Base-by-base conservation (phyloP, 2,888 invertebrate species). In the Strigamia crassipes region DNA sequence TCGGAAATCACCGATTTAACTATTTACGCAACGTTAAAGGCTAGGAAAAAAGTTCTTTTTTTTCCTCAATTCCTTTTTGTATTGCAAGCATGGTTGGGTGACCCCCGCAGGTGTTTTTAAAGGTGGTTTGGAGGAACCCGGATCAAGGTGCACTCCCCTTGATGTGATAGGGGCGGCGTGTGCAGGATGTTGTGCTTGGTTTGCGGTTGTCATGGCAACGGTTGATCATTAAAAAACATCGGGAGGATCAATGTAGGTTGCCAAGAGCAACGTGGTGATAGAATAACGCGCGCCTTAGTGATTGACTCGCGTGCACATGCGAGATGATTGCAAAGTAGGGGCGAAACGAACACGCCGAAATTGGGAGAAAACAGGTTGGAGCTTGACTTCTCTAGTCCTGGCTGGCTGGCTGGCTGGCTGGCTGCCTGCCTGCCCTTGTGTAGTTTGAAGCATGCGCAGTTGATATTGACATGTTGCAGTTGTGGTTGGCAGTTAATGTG, bases 141-240 rank as follows among this genome's bases (percentile, higher is more conserved):
- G 73, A 73, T 73, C 27, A 73, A 73, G 27, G 73, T 73, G 27
- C 73, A 73, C 27, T 73, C 31, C 73, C 31, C 61, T 31, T n/a
- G 73, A 73, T 73, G 73, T 31, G 27, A 73, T 73, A 73, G 73
- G 73, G 73, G 79, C 42, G 79, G 21, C 46, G 66, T 66, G 77
- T 73, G 81, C 81, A 81, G 81, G 81, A 81, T 81, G 81, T 81
- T 81, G 81, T 81, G 81, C 81, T 34, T 78, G 46, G 81, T 41
- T 23, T 51, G 61, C 10, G 61, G 81, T 81, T 81, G 51, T 27
- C 78, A 56, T 81, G 31, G 81, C 42, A 46, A 81, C 81, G 42
- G 27, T 13, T 31, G 81, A 81, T 81, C 81, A 81, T 81, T 81
- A 81, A 34, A 81, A 81, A 81, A 38, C 46, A 77, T 78, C 66